Conservation (phyloP, 2,113 vertebrate species). For the Mormyrus lacerda region DNA sequence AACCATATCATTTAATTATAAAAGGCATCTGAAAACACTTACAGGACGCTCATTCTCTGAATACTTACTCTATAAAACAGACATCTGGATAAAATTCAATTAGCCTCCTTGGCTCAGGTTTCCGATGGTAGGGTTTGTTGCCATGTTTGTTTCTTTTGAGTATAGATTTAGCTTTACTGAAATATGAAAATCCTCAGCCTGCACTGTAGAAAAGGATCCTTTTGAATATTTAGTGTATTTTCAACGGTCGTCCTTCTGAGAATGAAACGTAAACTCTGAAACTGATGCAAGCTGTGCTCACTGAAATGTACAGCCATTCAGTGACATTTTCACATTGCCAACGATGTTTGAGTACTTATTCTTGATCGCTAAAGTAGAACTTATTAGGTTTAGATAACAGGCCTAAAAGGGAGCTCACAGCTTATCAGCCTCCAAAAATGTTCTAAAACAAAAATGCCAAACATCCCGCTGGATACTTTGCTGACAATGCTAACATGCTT, state of each 20-base stretch:
- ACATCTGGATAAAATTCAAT: background rate
- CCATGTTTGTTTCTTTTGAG: background rate
- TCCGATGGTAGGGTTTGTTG: background rate
- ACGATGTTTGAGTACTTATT: background rate
- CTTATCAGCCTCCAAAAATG: background rate
- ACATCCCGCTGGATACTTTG: background rate
- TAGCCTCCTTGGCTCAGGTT: background rate
- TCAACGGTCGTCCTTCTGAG: background rate
- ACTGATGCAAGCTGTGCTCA: background rate
- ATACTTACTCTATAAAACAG: background rate
- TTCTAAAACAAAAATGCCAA: background rate
- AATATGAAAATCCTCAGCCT: background rate
- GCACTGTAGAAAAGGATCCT: background rate
- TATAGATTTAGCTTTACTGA: background rate
- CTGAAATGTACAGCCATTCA: background rate
- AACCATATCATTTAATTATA: constrained; percentile 8
- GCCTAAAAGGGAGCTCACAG: background rate
- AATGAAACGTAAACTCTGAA: background rate
- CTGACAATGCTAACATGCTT: background rate
- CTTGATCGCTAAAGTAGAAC: background rate
- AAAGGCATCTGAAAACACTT: constrained; percentile 6
- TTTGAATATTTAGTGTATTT: background rate
- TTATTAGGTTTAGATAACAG: background rate
- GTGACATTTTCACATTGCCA: background rate
- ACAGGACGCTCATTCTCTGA: background rate